A percentile compares a stretch with the other conserved stretches of the same genome.
Evolutionary conservation across 2,888 invertebrate genomes (phyloP).

Genomic region (Ecliptopera silaceata): DNA sequence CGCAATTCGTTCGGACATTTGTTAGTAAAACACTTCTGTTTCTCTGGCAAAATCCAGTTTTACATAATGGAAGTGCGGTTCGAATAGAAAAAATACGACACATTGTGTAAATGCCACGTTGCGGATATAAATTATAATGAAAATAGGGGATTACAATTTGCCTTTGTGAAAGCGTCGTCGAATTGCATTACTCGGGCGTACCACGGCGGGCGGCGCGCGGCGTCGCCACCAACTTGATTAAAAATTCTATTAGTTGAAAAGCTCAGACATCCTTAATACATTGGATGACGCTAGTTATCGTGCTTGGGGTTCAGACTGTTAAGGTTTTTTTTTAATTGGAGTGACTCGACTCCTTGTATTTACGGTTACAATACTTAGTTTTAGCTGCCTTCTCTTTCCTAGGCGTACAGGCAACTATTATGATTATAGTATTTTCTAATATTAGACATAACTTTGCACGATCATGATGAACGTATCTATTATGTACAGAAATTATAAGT

Average conservation of each 20-base stretch:
- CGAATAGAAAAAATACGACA: conserved; percentile 64
- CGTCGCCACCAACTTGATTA: conserved; percentile 77
- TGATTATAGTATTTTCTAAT: no score
- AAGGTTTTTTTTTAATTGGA: conserved; percentile 18
- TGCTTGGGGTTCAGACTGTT: conserved; percentile 40
- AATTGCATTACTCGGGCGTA: conserved; percentile 81
- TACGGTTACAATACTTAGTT: not conserved
- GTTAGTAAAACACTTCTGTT: conserved; percentile 57
- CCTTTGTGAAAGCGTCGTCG: conserved; percentile 80
- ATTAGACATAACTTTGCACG: no score
- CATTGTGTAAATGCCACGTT: conserved; percentile 67
- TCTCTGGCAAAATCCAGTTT: conserved; percentile 47
- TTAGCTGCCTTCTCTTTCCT: no score
- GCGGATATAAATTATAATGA: conserved; percentile 68
- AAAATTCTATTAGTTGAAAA: conserved; percentile 83
- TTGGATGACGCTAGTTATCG: conserved; percentile 58
- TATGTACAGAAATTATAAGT: no score
- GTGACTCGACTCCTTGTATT: not conserved
- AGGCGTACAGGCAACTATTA: no score
- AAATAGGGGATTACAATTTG: conserved; percentile 81
- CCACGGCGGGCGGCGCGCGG: conserved; percentile 41
- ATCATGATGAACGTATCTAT: no score
- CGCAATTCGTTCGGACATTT: conserved; percentile 56
- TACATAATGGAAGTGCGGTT: conserved; percentile 45
- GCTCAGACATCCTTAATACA: conserved; percentile 76